Evolutionary conservation across 1,140 invertebrate genomes (phyloP).

Genomic region (Neodiprion pinetum): DNA sequence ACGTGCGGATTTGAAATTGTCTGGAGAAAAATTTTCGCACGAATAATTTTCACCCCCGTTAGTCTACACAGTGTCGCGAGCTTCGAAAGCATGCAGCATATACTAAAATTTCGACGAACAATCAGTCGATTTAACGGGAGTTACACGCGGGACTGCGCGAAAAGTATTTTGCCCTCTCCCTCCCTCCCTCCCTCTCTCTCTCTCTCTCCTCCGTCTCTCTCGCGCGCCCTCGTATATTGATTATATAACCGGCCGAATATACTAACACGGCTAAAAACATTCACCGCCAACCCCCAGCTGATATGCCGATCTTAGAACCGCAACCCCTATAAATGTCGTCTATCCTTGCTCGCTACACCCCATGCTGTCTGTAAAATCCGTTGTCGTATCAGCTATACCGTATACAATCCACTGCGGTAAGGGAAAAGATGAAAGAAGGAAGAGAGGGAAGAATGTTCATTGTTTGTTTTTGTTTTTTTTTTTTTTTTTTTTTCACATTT

Average conservation of each 20-base stretch:
- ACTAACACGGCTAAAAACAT: constrained; percentile 49
- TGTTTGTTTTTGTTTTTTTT: too few relatives aligned
- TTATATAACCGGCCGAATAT: constrained; percentile 50
- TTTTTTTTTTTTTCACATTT: too few relatives aligned
- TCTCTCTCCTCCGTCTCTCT: constrained; percentile 27
- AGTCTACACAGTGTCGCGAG: too few relatives aligned
- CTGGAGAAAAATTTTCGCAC: too few relatives aligned
- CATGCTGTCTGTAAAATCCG: background rate
- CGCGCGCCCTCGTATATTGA: constrained; percentile 44
- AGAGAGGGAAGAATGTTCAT: background rate
- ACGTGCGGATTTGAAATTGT: too few relatives aligned
- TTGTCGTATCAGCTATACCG: background rate
- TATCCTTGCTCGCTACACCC: background rate
- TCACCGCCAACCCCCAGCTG: constrained; percentile 9
- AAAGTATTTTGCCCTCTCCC: too few relatives aligned
- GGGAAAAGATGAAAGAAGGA: background rate
- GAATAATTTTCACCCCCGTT: too few relatives aligned
- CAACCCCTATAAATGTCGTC: background rate
- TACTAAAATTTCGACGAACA: too few relatives aligned
- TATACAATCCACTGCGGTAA: too few relatives aligned
- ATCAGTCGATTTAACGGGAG: too few relatives aligned
- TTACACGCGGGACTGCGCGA: too few relatives aligned
- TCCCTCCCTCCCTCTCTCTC: constrained; percentile 15
- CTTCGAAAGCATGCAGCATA: too few relatives aligned
- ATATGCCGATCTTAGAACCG: background rate